These are phyloP conservation scores for Hesperia comma DNA, from an alignment of 2,888 invertebrate species.

Conservation along the genomic window DNA sequence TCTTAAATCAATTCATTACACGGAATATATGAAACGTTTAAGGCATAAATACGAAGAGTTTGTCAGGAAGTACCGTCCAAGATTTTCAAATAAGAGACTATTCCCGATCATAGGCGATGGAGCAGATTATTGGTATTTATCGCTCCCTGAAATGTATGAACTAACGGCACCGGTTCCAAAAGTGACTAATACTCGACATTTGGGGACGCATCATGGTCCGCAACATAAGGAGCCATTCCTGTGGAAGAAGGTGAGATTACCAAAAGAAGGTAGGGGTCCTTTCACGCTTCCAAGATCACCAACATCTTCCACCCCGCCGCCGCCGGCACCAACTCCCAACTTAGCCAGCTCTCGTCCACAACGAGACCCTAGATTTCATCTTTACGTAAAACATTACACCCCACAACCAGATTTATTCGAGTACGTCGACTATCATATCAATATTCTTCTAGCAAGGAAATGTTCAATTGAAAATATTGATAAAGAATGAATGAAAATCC, in stretches of 20 bases:
- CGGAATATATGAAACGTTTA: slow-evolving; percentile 72
- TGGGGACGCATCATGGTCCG: slow-evolving; percentile 61
- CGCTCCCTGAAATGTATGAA: slow-evolving; percentile 78
- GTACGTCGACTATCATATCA: slow-evolving; percentile 73
- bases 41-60: slow-evolving; percentile 74
- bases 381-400: slow-evolving; percentile 71
- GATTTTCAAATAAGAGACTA: slow-evolving; percentile 70
- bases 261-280: slow-evolving; percentile 61
- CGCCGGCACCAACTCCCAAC: slow-evolving; percentile 57
- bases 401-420: slow-evolving; percentile 73
- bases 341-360: slow-evolving; percentile 41
- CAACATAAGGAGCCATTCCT: slow-evolving; percentile 72
- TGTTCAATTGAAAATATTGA: slow-evolving; percentile 64
- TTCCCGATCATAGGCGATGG: slow-evolving; percentile 78
- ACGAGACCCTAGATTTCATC: slow-evolving; percentile 70
- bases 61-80: slow-evolving; percentile 71
- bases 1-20: slow-evolving; percentile 72
- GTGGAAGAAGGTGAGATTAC: slow-evolving; percentile 63
- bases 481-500: slow-evolving; percentile 43
- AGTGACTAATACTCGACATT: slow-evolving; percentile 55
- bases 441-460: slow-evolving; percentile 62
- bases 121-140: slow-evolving; percentile 77
- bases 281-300: slow-evolving; percentile 55
- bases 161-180: slow-evolving; percentile 57
- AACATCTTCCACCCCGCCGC: slow-evolving; percentile 43